A percentile compares a stretch with the other conserved stretches of the same genome.
Evolutionary conservation across 2,113 vertebrate species (phyloP).

Genomic region (Lonchura striata): DNA sequence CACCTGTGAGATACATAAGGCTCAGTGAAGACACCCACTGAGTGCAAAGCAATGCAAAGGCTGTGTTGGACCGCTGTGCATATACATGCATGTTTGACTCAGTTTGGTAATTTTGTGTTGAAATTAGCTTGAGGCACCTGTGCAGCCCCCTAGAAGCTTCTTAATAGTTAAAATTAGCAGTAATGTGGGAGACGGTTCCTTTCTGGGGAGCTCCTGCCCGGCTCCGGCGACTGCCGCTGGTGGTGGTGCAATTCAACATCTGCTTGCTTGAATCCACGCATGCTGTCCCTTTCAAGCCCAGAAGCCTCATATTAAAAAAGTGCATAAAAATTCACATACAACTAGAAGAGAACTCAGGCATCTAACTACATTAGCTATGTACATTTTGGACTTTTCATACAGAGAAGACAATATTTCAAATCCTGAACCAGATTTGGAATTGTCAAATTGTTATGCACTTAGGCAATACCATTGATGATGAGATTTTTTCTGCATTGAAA

Average conservation of each 20-base stretch:
- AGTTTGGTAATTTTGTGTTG: not conserved
- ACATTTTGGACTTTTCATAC: not conserved
- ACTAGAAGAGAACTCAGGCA: not conserved
- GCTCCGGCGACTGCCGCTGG: too few species aligned
- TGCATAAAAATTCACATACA: not conserved
- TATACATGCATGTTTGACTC: not conserved
- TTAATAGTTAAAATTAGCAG: not conserved
- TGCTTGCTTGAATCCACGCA: not conserved
- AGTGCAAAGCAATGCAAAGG: not conserved
- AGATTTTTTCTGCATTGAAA: not conserved
- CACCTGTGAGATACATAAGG: too few species aligned
- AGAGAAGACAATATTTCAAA: not conserved
- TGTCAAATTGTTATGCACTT: not conserved
- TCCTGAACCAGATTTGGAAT: not conserved
- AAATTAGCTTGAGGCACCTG: not conserved
- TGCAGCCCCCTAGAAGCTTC: not conserved
- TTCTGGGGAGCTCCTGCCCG: too few species aligned
- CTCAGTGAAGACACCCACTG: not conserved
- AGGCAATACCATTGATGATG: not conserved
- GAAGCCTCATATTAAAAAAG: not conserved
- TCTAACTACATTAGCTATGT: not conserved
- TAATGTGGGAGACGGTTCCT: not conserved
- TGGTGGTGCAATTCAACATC: not conserved
- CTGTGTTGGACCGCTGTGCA: accelerated
- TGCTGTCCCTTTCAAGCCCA: not conserved